Evolutionary conservation across 2,888 invertebrate genomes (phyloP), one percentile per base, ranked within the genome.

Genomic region (Caenorhabditis uteleia): DNA sequence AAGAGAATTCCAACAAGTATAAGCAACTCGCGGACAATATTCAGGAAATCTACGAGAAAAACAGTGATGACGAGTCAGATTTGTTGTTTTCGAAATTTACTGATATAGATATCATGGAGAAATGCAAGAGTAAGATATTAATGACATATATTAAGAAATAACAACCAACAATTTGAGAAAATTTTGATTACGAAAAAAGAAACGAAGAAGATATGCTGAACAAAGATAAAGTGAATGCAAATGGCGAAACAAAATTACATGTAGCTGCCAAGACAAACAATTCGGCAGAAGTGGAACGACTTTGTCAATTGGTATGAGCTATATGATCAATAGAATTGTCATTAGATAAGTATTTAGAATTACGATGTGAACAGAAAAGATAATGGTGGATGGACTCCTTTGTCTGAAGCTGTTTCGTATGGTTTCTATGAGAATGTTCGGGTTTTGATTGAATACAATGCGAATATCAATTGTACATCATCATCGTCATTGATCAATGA

Each of bases 371-470:
- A 77, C 45, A 66, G 61, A 5, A 42, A 40, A 21, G 77, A 77
- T 27, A 44, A 73, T 27, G 77, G 64, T 25, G 72, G 74, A 2
- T 77, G 77, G 77, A 74, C 75, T 20, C 77, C 77, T 3, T 59
- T 77, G n/a, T 48, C 57, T 18, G 77, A 77, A 53, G 77, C 77
- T 10, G 72, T 75, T 2, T 47, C 44, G 7, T 45, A 64, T 29
- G 45, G 54, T 3, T n/a, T 61, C 14, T 23, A 55, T 23, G 48
- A 53, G 10, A 68, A 68, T 27, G 73, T 62, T 6, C 50, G 51
- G 7, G 25, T 71, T 27, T 46, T 77, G 21, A 36, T 77, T 7
- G 31, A 64, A 29, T 64, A 55, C 21, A 61, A 61, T 1, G 77
- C 77, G 8, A 46, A 60, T 25, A 64, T 72, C 20, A 61, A 74